Percentiles rank a stretch among this genome's conserved stretches.
Conservation (phyloP, 2,113 vertebrate genomes). For the Proterorhinus semilunaris region DNA sequence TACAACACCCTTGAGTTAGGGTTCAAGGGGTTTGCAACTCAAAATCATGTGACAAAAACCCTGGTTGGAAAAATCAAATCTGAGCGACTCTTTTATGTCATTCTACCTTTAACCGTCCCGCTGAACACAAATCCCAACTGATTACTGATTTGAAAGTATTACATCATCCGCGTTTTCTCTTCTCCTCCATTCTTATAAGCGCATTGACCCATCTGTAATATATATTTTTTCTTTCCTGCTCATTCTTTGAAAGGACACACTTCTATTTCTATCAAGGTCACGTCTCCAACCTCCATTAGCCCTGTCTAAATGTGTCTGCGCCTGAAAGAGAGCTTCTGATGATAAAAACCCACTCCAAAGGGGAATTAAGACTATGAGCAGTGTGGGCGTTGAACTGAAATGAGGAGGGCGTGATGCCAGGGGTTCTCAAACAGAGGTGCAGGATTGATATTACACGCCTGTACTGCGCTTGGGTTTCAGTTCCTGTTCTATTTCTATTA, state of each 20-base stretch:
- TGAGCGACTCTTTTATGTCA: too few species aligned
- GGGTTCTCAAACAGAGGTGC: slow-evolving; percentile 22
- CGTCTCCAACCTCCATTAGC: slow-evolving; percentile 47
- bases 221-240: slow-evolving; percentile 40
- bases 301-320: slow-evolving; percentile 36
- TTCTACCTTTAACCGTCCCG: not conserved
- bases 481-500: too few species aligned
- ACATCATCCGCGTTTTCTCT: not conserved
- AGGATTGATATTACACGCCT: too few species aligned
- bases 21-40: too few species aligned
- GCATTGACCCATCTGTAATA: slow-evolving; percentile 47
- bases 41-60: too few species aligned
- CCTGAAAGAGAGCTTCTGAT: slow-evolving; percentile 36
- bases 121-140: not conserved
- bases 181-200: slow-evolving; percentile 9
- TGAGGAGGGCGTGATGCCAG: slow-evolving; percentile 31
- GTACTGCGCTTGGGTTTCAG: too few species aligned
- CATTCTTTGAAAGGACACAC: slow-evolving; percentile 20
- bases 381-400: slow-evolving; percentile 52
- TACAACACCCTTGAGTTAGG: too few species aligned
- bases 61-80: too few species aligned
- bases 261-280: slow-evolving; percentile 58
- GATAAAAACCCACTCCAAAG: slow-evolving; percentile 44
- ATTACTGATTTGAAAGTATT: slow-evolving; percentile 20
- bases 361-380: slow-evolving; percentile 53